phyloP scores from a whole-genome alignment of 2,113 vertebrate species.

The Otocyon megalotis region DNA sequence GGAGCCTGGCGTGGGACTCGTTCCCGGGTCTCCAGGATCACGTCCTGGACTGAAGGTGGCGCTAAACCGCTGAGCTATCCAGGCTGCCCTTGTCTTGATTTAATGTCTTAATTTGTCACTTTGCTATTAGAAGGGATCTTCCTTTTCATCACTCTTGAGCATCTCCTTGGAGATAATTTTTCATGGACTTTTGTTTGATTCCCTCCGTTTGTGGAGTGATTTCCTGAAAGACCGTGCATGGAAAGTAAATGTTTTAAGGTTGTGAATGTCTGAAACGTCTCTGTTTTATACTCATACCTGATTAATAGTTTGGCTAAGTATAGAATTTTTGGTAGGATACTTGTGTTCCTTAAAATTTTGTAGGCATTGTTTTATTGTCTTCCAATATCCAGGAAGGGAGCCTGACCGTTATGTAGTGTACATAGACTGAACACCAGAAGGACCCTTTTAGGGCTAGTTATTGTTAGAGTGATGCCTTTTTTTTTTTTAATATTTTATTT shows the following conservation, averaged over 20 bases:
- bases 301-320: neutral
- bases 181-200: neutral
- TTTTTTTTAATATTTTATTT: no score
- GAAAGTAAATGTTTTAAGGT: conserved; percentile 16
- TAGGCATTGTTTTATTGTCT: neutral
- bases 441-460: neutral
- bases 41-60: no score
- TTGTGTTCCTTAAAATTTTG: conserved; percentile 4
- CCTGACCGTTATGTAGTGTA: neutral
- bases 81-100: neutral
- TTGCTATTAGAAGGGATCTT: neutral
- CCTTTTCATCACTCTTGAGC: neutral
- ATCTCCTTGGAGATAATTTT: neutral
- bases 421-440: neutral
- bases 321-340: conserved; percentile 23
- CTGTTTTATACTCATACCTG: neutral
- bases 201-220: neutral
- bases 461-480: neutral
- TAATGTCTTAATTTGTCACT: neutral
- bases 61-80: no score
- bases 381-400: neutral
- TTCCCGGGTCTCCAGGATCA: no score
- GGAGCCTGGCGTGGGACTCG: no score
- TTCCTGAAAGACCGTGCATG: neutral
- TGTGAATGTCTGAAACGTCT: neutral